Conservation (phyloP, 2,888 invertebrate genomes). For the Craniophora ligustri region DNA sequence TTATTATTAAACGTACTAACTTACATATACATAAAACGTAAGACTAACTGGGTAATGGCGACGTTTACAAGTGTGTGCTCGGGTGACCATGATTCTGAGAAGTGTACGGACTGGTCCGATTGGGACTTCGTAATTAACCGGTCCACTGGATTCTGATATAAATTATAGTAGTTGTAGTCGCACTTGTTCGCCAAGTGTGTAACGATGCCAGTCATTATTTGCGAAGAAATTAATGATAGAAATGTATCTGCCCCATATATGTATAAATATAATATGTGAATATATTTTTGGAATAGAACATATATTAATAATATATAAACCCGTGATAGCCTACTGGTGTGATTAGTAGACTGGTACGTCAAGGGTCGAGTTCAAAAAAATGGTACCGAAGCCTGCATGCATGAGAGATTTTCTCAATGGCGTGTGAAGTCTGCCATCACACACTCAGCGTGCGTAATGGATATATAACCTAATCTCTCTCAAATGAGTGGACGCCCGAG, state of each 20-base stretch:
- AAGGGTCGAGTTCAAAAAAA: too few relatives aligned
- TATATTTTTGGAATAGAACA: too few relatives aligned
- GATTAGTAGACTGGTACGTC: too few relatives aligned
- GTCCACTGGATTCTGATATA: slow-evolving; percentile 24
- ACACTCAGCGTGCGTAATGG: too few relatives aligned
- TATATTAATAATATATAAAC: too few relatives aligned
- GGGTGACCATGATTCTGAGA: slow-evolving; percentile 48
- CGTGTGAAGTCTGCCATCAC: too few relatives aligned
- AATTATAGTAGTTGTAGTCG: slow-evolving; percentile 38
- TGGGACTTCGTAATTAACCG: slow-evolving; percentile 35
- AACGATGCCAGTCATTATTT: slow-evolving; percentile 27
- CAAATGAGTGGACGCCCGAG: too few relatives aligned
- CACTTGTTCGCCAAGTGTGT: slow-evolving; percentile 32
- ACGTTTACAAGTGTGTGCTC: slow-evolving; percentile 61
- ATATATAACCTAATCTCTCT: too few relatives aligned
- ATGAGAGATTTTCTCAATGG: too few relatives aligned
- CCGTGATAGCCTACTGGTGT: too few relatives aligned
- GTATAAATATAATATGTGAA: too few relatives aligned
- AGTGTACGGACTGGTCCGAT: slow-evolving; percentile 29
- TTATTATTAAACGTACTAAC: slow-evolving; percentile 44
- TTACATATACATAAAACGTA: slow-evolving; percentile 57
- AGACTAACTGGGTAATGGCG: slow-evolving; percentile 54
- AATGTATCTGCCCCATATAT: slow-evolving; percentile 1
- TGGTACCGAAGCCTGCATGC: too few relatives aligned
- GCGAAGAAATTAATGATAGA: slow-evolving; percentile 15